Evolutionary conservation across 1,140 invertebrate species (phyloP), one percentile per base, ranked within the genome.

Genomic region (Ceratosolen fusciceps): DNA sequence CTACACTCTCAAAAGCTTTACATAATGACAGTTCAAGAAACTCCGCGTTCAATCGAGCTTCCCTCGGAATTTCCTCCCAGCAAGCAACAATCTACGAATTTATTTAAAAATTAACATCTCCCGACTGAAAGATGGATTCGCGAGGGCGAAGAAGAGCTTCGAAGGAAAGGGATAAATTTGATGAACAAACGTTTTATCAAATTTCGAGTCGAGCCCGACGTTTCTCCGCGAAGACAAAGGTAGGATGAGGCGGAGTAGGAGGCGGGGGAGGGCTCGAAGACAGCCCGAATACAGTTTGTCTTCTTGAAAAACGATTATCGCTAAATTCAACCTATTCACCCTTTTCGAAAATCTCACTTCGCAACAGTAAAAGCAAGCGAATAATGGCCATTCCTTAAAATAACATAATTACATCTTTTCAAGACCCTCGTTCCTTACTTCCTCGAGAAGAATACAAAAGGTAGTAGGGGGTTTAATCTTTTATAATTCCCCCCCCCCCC

Each of bases 361-460:
- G n/a, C 19, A 29, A 4, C 39, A 68, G 43, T 43, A n/a, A n/a
- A n/a, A n/a, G n/a, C n/a, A 68, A 37, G 31, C 31, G 14, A 65
- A 65, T 37, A 12, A 19, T 56, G 12, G 0, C 37, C 16, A 52
- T 56, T n/a, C 47, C 68, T 52, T 26, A n/a, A 5, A 68, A 68
- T 1, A n/a, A n/a, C n/a, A 68, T 47, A 26, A 3, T 26, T 68
- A 54, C 24, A 34, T 21, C 49, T 8, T n/a, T 56, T 54, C 3
- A 54, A 24, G 19, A 65, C n/a, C n/a, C 34, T 37, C 60, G 58
- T 37, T 73, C 49, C 19, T 73, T 54, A 31, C 21, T 56, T 56
- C 58, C 29, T 70, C 31, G 19, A 21, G 16, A 68, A 14, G n/a
- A 21, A 43, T 47, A 68, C 10, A 68, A 47, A 29, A 24, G 12